Evolutionary conservation across 2,797 vertebrate genomes (phyloP).

Genomic region (Sebastes melanostomus): DNA sequence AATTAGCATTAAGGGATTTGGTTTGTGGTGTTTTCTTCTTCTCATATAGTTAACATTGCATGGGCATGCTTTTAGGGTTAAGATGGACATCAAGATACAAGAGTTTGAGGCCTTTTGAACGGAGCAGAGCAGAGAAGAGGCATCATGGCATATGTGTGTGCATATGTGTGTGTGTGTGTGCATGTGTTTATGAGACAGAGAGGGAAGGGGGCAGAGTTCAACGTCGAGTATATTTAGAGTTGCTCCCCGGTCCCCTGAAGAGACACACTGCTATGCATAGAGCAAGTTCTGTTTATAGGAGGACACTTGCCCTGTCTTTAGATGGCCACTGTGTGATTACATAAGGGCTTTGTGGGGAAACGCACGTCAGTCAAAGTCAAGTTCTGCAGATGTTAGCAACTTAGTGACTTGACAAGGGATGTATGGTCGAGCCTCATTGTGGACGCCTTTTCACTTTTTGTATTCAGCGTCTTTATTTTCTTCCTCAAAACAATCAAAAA

Average conservation of each 20-base stretch:
- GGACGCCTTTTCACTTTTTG: too few relatives aligned
- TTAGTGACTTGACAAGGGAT: background rate
- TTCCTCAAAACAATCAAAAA: background rate
- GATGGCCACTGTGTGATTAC: conserved; percentile 36
- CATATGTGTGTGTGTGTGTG: background rate
- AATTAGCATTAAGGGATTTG: background rate
- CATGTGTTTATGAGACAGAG: conserved; percentile 14
- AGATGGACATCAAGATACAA: background rate
- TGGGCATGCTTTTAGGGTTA: background rate
- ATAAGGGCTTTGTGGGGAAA: conserved; percentile 19
- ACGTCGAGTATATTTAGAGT: conserved; percentile 58
- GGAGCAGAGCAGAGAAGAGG: conserved; percentile 7
- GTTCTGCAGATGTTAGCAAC: conserved; percentile 17
- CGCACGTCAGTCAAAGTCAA: background rate
- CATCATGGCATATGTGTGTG: background rate
- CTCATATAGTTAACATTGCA: background rate
- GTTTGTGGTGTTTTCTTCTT: background rate
- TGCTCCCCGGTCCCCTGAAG: conserved; percentile 42
- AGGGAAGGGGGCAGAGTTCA: conserved; percentile 52
- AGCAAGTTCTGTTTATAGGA: conserved; percentile 53
- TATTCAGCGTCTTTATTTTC: background rate
- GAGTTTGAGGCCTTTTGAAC: background rate
- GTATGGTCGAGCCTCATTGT: background rate
- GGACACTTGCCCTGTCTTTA: conserved; percentile 38
- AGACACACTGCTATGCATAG: conserved; percentile 49